Percentiles rank a stretch among this genome's conserved stretches.
These are phyloP conservation scores for Pachyrhynchus sulphureomaculatus DNA, from an alignment of 1,140 invertebrate species.

Conservation along the genomic window DNA sequence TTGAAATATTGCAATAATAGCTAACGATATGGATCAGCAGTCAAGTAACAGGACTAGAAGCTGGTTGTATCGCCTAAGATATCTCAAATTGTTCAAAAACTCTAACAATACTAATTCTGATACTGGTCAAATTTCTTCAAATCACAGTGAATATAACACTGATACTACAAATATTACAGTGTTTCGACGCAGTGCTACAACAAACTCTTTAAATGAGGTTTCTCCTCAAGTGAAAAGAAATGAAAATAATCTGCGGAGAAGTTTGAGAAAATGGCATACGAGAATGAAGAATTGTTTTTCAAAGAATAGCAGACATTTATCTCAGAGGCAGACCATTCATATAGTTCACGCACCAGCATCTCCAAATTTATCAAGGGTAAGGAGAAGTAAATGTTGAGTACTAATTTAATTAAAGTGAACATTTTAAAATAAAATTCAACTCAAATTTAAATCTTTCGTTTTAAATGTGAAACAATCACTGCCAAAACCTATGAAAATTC, in stretches of 20 bases:
- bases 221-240: background rate
- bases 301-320: background rate
- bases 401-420: too few relatives aligned
- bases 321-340: constrained; percentile 2
- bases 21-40: background rate
- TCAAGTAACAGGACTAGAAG: background rate
- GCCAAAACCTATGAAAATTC: too few relatives aligned
- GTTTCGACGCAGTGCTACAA: background rate
- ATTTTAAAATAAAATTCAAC: too few relatives aligned
- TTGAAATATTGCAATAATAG: background rate
- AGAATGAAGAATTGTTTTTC: constrained; percentile 5
- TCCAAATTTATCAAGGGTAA: constrained; percentile 1
- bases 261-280: background rate
- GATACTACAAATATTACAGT: background rate
- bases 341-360: background rate
- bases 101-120: background rate
- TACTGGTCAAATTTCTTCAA: background rate
- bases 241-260: background rate
- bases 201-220: background rate
- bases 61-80: background rate
- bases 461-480: too few relatives aligned
- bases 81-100: constrained; percentile 2
- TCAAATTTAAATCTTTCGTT: too few relatives aligned
- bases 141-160: background rate
- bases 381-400: too few relatives aligned